These are phyloP conservation scores for Chironex yamaguchii DNA, from an alignment of 30 jellyfish, hydroid and myxozoan species.

Conservation along the genomic window DNA sequence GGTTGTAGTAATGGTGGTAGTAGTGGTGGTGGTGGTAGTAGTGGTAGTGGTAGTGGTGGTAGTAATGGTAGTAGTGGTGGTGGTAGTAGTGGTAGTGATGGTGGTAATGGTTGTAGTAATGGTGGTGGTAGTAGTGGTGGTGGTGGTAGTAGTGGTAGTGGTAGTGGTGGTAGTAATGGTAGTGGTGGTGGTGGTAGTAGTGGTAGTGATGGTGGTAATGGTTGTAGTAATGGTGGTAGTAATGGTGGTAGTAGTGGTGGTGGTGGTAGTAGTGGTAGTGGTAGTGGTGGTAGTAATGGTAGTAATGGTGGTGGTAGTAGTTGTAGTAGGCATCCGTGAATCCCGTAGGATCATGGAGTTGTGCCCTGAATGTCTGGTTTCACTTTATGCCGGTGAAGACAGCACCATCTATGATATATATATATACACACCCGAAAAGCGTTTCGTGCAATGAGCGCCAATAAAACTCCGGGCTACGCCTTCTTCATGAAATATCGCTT, in stretches of 20 bases:
- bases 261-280: not conserved
- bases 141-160: not conserved
- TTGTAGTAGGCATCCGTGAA: not conserved
- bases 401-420: too few species aligned
- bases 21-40: too few species aligned
- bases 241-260: not conserved
- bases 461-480: too few species aligned
- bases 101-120: not conserved
- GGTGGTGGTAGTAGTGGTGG: not conserved
- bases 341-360: not conserved
- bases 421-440: too few species aligned
- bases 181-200: not conserved
- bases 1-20: too few species aligned
- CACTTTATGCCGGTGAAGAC: too few species aligned
- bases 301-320: not conserved
- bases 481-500: too few species aligned
- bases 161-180: not conserved
- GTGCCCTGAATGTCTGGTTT: not conserved
- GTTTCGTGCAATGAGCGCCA: too few species aligned
- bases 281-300: not conserved
- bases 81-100: not conserved
- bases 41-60: too few species aligned
- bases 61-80: not conserved
- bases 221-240: not conserved
- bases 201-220: not conserved